Conservation (phyloP, 2,113 vertebrate species). For the Ctenomys sociabilis region DNA sequence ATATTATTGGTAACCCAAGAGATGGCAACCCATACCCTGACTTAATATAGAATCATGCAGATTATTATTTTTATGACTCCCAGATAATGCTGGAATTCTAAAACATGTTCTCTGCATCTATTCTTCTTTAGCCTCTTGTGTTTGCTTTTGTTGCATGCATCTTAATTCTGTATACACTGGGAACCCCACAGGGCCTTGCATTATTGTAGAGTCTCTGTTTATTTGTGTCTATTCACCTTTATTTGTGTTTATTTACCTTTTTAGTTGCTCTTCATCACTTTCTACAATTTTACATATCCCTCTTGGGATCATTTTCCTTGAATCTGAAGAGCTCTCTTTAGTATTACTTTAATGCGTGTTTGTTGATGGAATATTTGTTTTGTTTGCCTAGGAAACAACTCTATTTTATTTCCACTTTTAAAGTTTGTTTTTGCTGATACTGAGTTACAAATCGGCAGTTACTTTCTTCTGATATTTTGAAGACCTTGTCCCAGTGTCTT, state of each 20-base stretch:
- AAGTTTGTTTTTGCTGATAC: not conserved
- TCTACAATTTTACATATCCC: slow-evolving; percentile 36
- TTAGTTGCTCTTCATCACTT: slow-evolving; percentile 46
- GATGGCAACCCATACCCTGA: slow-evolving; percentile 20
- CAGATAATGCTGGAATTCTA: not conserved
- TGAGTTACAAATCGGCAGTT: not conserved
- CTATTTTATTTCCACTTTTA: slow-evolving; percentile 56
- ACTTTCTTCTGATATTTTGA: slow-evolving; percentile 49
- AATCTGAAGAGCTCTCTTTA: slow-evolving; percentile 51
- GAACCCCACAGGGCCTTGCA: not conserved
- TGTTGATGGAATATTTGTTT: slow-evolving; percentile 46
- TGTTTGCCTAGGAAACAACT: slow-evolving; percentile 19
- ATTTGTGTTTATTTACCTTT: slow-evolving; percentile 64
- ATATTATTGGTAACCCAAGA: not conserved
- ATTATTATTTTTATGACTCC: not conserved
- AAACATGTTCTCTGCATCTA: not conserved
- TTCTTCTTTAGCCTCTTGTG: not conserved
- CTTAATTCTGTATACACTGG: slow-evolving; percentile 57
- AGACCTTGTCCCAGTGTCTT: not conserved
- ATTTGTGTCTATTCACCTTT: slow-evolving; percentile 14
- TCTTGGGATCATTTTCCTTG: slow-evolving; percentile 57
- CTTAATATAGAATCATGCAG: not conserved
- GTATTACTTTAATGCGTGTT: slow-evolving; percentile 6
- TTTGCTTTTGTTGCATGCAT: not conserved
- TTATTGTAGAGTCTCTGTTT: not conserved